Base-by-base conservation (phyloP, 2,797 vertebrate species). In the Psittacula derbiana region DNA sequence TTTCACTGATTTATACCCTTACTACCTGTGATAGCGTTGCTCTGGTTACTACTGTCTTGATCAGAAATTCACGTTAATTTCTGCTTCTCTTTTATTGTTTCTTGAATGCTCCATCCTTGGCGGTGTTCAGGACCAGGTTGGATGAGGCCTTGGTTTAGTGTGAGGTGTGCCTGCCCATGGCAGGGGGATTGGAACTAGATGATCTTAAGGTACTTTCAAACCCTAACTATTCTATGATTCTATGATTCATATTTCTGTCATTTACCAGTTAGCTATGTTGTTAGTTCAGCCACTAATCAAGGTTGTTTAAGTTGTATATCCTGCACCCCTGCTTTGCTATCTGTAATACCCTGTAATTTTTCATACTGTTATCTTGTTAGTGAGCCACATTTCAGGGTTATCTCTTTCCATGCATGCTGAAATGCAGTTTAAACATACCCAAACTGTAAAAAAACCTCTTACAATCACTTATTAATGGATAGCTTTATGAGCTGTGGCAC, bases 361-460 rank as follows among this genome's bases (percentile, higher is more conserved):
- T 80, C 52, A n/a, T 62, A 19, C 24, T 38, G 2, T 61, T 80
- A 61, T 49, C 46, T 80, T 73, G 4, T 28, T 53, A 52, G 17
- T 24, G 4, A 80, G 31, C 5, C 28, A 30, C 16, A 84, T n/a
- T 46, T 71, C 24, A 67, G 31, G 36, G 16, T 43, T 21, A 71
- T 4, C 10, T 5, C 23, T 83, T 33, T 7, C 53, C 8, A 23
- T 0, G 0, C 20, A 20, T 71, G 16, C 8, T 20, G 80, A 80
- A 81, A 78, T 2, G 2, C 30, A 58, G 25, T 28, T 52, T 9
- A 74, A 49, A 86, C 71, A 9, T 4, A 1, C 1, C 1, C 24
- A 44, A 84, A 44, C 11, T 4, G 14, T 28, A 36, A 71, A 69
- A 80, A 40, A 0, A 0, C 6, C 1, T 72, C 6, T 61, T 43